Percentiles rank a stretch among this genome's conserved stretches.
Evolutionary conservation across 2,888 invertebrate species (phyloP).

Genomic region (Cosmia pyralina): DNA sequence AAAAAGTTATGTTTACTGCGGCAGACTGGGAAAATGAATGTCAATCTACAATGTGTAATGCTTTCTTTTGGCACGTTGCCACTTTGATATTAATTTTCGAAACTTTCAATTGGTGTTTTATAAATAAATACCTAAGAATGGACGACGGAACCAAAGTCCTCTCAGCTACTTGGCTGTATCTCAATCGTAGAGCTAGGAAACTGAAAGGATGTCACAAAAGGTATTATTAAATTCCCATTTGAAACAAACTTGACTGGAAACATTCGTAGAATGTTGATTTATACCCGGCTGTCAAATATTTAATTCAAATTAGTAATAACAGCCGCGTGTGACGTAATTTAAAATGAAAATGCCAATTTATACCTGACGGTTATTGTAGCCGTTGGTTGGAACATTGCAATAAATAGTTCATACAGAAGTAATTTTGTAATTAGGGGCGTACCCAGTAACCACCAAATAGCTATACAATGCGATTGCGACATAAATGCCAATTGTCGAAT

Average conservation of each 20-base stretch:
- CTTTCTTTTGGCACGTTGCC: background rate
- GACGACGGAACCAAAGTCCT: too few species aligned
- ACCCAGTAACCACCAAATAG: conserved; percentile 55
- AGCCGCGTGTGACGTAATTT: conserved; percentile 50
- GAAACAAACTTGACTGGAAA: conserved; percentile 40
- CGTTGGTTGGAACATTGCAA: conserved; percentile 29
- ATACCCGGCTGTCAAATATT: conserved; percentile 54
- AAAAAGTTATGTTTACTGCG: background rate
- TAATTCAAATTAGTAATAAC: conserved; percentile 59
- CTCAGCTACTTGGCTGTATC: background rate
- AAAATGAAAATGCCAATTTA: conserved; percentile 57
- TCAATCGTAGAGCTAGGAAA: conserved; percentile 25
- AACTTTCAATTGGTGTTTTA: background rate
- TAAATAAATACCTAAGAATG: background rate
- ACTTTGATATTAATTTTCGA: background rate
- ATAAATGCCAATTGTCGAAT: conserved; percentile 89
- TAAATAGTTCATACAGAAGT: conserved; percentile 57
- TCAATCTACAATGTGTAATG: background rate
- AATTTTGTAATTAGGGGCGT: conserved; percentile 59
- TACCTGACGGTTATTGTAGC: conserved; percentile 40
- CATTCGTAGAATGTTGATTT: conserved; percentile 60
- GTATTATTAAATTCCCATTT: conserved; percentile 60
- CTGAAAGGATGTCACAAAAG: conserved; percentile 38
- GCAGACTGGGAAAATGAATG: background rate
- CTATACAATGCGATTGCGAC: conserved; percentile 82